Evolutionary conservation across 2,797 vertebrate species (phyloP).

Genomic region (Acomys russatus): DNA sequence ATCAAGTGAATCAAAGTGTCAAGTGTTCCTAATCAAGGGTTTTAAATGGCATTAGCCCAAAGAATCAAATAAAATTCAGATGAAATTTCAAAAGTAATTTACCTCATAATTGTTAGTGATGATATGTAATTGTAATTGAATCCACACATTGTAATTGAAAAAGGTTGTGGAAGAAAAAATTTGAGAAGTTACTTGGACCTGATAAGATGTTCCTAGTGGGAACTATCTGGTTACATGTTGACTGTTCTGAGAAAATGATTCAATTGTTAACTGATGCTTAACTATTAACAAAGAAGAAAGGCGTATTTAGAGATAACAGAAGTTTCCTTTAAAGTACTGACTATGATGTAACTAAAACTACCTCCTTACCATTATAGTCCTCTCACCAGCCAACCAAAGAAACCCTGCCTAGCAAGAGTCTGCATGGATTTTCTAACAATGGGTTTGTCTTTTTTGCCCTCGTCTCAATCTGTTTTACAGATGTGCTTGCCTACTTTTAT

Average conservation of each 20-base stretch:
- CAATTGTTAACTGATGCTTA: not conserved
- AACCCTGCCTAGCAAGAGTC: not conserved
- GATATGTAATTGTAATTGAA: not conserved
- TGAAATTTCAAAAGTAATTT: not conserved
- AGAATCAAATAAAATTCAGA: conserved; percentile 15
- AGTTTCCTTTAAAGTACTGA: not conserved
- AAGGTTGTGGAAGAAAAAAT: not conserved
- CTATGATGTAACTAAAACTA: not conserved
- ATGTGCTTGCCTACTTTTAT: not conserved
- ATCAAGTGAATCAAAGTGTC: not conserved
- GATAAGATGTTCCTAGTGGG: not conserved
- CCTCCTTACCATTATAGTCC: not conserved
- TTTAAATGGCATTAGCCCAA: not conserved
- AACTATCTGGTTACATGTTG: not conserved
- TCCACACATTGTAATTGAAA: not conserved
- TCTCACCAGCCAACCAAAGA: not conserved
- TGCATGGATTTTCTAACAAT: not conserved
- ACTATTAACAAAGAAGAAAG: not conserved
- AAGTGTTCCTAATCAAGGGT: not conserved
- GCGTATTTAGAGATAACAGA: not conserved
- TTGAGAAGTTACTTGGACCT: not conserved
- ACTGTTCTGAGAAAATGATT: not conserved
- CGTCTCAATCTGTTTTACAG: not conserved
- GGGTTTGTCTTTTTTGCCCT: not conserved
- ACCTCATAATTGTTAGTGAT: not conserved